phyloP scores from a whole-genome alignment of 64 coral and sea anemone species.

The Astreopora myriophthalma region DNA sequence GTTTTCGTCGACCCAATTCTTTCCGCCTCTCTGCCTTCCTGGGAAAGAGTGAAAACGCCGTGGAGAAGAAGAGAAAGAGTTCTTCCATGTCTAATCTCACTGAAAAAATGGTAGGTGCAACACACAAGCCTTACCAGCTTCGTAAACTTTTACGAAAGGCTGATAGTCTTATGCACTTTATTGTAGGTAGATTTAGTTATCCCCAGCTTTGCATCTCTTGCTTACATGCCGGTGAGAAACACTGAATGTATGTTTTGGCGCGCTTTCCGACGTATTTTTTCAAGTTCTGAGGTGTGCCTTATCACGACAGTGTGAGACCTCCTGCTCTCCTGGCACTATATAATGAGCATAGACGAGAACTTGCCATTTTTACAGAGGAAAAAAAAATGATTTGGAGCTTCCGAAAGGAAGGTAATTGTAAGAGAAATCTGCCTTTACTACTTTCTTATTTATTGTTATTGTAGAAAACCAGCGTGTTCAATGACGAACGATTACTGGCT shows the following conservation, averaged over 20 bases:
- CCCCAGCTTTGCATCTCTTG: too few relatives aligned
- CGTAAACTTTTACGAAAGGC: too few relatives aligned
- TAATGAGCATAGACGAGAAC: too few relatives aligned
- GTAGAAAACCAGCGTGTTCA: not conserved
- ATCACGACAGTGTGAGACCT: too few relatives aligned
- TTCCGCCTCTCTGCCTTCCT: constrained; percentile 82
- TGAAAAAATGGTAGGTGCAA: constrained; percentile 20
- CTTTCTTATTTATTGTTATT: not conserved
- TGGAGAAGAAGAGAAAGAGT: constrained; percentile 62
- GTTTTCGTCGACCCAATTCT: constrained; percentile 78
- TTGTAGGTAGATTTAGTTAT: too few relatives aligned
- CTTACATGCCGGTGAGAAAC: too few relatives aligned
- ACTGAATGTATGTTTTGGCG: not conserved
- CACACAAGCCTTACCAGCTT: not conserved
- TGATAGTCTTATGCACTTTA: too few relatives aligned
- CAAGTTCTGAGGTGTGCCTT: too few relatives aligned
- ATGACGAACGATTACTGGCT: not conserved
- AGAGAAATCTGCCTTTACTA: not conserved
- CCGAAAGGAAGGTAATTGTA: not conserved
- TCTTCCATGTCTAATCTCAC: constrained; percentile 66
- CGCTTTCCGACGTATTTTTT: not conserved
- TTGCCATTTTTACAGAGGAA: too few relatives aligned
- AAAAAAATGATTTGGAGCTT: too few relatives aligned
- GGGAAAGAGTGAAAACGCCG: constrained; percentile 45
- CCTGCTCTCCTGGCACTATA: too few relatives aligned